Evolutionary conservation across 2,113 vertebrate genomes (phyloP), one percentile per base, ranked within the genome.

Genomic region (Picathartes gymnocephalus): DNA sequence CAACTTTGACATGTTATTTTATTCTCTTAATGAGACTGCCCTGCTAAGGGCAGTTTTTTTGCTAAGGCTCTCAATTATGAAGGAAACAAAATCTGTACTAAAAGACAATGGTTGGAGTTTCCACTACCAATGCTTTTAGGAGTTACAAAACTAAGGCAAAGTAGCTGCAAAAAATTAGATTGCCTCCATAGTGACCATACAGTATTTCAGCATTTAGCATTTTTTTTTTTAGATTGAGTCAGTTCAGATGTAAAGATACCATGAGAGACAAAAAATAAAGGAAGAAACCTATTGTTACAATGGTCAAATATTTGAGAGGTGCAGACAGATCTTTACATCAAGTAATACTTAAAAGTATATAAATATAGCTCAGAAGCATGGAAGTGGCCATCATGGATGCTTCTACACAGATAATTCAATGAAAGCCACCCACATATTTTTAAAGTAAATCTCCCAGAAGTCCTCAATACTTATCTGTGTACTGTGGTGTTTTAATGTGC

Each of bases 1-100:
- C 85, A 82, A 94, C 68, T 94, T 91, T 66, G 53, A 74, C 62
- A 64, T 70, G 65, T 24, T 74, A 25, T 81, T 79, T 78, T 51
- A 92, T 48, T 90, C 51, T 92, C n/a, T 77, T 72, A 88, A 82
- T 42, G 50, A 86, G 77, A 23, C 40, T 80, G 11, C 31, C 28
- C 56, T 44, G 21, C n/a, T 78, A 90, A 84, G 66, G 7, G 15
- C 39, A 51, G 4, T 3, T 58, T 50, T 71, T 60, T 86, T 45
- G 25, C 35, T 86, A 80, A 82, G 44, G 8, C 11, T 33, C 6
- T 88, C 45, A 76, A 8, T 61, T 68, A 51, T 45, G 61, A 15
- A 78, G 21, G 40, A 86, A 65, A 90, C 8, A n/a, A 54, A 53
- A 6, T 10, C 15, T 66, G 4, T 62, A 48, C 11, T 60, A 68